These are phyloP conservation scores for Ectemnius cavifrons DNA, from an alignment of 2,888 invertebrate genomes.

Conservation along the genomic window DNA sequence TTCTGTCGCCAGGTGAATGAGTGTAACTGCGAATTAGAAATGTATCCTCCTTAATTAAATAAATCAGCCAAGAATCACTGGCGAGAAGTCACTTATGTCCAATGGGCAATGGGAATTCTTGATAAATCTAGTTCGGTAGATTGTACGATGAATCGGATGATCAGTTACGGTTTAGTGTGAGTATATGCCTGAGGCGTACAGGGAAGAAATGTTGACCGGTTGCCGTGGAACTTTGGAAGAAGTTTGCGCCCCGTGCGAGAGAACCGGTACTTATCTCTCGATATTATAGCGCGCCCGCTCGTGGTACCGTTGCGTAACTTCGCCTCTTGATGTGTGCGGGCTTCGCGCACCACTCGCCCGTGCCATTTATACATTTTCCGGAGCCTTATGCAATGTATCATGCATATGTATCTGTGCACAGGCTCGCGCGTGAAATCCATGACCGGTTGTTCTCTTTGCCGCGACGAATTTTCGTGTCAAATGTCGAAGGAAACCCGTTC, in stretches of 20 bases:
- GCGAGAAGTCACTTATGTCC: too few relatives aligned
- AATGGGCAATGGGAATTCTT: too few relatives aligned
- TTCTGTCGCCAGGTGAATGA: background rate
- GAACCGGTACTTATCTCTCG: conserved; percentile 49
- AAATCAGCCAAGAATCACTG: background rate
- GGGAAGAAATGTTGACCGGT: background rate
- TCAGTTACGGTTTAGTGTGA: too few relatives aligned
- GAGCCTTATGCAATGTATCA: conserved; percentile 45
- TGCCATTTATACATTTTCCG: conserved; percentile 57
- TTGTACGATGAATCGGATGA: too few relatives aligned
- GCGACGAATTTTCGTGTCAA: conserved; percentile 38
- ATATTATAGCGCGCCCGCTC: conserved; percentile 39
- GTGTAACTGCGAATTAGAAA: background rate
- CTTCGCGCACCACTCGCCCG: background rate
- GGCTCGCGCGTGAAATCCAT: conserved; percentile 12
- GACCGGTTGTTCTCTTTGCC: conserved; percentile 23
- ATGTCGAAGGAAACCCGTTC: conserved; percentile 11
- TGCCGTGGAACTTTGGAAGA: conserved; percentile 39
- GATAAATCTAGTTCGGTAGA: background rate
- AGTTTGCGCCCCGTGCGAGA: conserved; percentile 30
- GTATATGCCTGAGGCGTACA: too few relatives aligned
- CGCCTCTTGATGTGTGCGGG: conserved; percentile 35
- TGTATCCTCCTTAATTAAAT: background rate
- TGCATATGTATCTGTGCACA: conserved; percentile 10
- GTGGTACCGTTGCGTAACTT: conserved; percentile 49